Percentiles rank a stretch among this genome's conserved stretches.
Conservation (phyloP, 2,113 vertebrate species). For the Corythornis cristatus region DNA sequence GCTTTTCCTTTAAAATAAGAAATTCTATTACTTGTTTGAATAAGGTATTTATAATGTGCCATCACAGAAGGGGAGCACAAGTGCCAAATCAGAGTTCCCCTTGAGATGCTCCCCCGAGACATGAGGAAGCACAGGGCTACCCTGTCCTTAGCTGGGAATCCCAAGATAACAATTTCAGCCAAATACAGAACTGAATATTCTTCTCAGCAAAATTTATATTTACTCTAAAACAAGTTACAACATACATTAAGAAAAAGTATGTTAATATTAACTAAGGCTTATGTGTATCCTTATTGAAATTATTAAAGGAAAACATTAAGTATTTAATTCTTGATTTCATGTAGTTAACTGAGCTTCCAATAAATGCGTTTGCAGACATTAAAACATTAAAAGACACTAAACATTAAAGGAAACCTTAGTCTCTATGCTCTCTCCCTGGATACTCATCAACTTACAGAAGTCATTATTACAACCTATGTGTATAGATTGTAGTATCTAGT, state of each 20-base stretch:
- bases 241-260: not conserved
- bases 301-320: constrained; percentile 1
- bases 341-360: not conserved
- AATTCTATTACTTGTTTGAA: not conserved
- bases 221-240: not conserved
- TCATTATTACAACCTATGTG: not conserved
- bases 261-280: not conserved
- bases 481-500: not conserved
- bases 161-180: not conserved
- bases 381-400: not conserved
- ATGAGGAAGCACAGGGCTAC: not conserved
- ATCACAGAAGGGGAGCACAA: not conserved
- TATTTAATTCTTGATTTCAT: not conserved
- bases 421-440: not conserved
- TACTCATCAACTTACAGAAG: not conserved
- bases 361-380: not conserved
- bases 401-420: not conserved
- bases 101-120: not conserved
- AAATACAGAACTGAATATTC: not conserved
- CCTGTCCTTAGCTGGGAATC: not conserved
- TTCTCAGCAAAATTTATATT: not conserved
- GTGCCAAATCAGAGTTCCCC: not conserved
- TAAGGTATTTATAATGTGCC: not conserved
- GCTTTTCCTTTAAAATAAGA: not conserved
- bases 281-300: not conserved